phyloP scores from a whole-genome alignment of 2,888 invertebrate genomes.

The Timandra comae region DNA sequence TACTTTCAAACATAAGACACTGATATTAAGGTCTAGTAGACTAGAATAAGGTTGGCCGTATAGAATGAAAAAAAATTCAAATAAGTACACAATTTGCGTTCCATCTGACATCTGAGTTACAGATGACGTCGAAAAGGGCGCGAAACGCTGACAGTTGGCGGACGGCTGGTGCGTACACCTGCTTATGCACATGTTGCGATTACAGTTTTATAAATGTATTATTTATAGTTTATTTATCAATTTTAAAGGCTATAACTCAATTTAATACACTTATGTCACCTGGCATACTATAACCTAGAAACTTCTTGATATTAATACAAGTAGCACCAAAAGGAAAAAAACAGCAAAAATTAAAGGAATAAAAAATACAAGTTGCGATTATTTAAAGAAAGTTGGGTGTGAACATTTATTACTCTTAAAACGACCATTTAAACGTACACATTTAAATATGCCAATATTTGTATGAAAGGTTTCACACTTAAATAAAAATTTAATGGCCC shows the following conservation, averaged over 20 bases:
- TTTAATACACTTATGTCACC: too few species aligned
- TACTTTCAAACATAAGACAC: too few species aligned
- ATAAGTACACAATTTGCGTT: too few species aligned
- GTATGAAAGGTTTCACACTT: slow-evolving; percentile 23
- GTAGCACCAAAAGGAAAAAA: too few species aligned
- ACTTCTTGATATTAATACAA: too few species aligned
- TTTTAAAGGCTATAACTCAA: too few species aligned
- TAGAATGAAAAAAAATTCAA: too few species aligned
- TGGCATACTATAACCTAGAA: too few species aligned
- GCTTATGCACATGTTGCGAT: slow-evolving; percentile 29
- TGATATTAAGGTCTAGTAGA: too few species aligned
- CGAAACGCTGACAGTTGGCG: slow-evolving; percentile 28
- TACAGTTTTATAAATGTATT: slow-evolving; percentile 13
- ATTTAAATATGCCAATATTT: slow-evolving; percentile 12
- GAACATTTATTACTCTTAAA: neutral
- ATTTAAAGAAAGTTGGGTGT: too few species aligned
- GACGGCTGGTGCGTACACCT: slow-evolving; percentile 30
- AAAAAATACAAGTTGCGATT: neutral
- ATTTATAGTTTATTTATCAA: too few species aligned
- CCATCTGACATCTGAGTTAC: neutral
- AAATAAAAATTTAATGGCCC: slow-evolving; percentile 30
- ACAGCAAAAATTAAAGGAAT: neutral
- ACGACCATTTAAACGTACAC: slow-evolving; percentile 3
- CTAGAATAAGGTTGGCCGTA: too few species aligned
- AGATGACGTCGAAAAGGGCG: slow-evolving; percentile 11